Base-by-base conservation (phyloP, 1,140 invertebrate genomes). In the Araneus ventricosus region DNA sequence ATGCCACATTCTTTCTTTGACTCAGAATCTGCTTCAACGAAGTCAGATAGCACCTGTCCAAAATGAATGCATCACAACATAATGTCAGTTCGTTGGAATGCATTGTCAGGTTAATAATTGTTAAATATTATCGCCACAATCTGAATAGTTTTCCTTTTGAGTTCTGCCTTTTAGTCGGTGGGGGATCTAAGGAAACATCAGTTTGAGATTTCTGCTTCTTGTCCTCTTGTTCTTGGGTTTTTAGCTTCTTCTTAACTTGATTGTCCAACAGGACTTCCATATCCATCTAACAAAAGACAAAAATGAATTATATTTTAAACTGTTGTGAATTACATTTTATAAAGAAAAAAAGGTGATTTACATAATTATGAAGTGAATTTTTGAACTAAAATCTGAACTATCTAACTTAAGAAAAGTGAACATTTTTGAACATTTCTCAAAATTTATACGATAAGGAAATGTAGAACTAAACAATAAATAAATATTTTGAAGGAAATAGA, bases 241-340 rank as follows among this genome's bases (percentile, higher is more conserved):
- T 97, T 41, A 98, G 95, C 95, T 98, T 98, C 94, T 97, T 97
- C 84, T 97, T 97, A 96, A 99, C 97, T 95, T 99, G 98, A 94
- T 98, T 98, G 94, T 99, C 98, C 61, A 99, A 96, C 5, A 99
- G 96, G 93, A 97, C 97, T 94, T 99, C 98, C 97, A 99, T 98
- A 95, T 99, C 98, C 97, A 98, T 98, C 97, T 99, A 37, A 96
- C 96, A 94, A 88, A 93, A 94, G 93, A 88, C 22, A 24, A 34
- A 45, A 39, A 87, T 10, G n/a, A 4, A 52, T 17, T 52, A 17
- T 52, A 1, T 14, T 14, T 4, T 41, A 5, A 5, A 41, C 39
- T 5, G 17, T 52, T 52, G 17, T 52, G 8, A 52, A 52, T 8
- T 14, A 52, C 2, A 52, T 14, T 52, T 52, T 17, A 4, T 2